Base-by-base conservation (phyloP, 2,113 vertebrate species). In the Caracal caracal region DNA sequence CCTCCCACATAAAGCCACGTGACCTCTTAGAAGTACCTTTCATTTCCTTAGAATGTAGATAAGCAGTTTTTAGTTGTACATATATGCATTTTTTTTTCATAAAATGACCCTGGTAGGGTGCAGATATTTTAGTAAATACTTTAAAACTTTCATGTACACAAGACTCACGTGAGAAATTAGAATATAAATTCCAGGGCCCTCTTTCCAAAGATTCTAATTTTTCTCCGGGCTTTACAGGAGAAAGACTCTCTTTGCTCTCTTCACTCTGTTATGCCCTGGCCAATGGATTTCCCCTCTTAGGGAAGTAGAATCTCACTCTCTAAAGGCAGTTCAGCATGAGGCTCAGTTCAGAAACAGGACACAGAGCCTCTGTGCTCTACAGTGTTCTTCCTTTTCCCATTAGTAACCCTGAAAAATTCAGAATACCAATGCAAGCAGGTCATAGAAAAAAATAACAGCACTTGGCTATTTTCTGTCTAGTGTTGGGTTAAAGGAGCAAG, bases 71-170 rank as follows among this genome's bases (percentile, higher is more conserved):
- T 71, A 30, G 13, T 73, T 68, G 86, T 51, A 51, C 24, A 78
- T 73, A 82, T 40, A 9, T 84, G 26, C 13, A 37, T 68, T 88
- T 95, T 30, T 84, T 71, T 71, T 91, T 81, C 9, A 28, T 79
- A 75, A 83, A 82, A 33, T 28, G 17, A 59, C 35, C 24, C 51
- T 13, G 59, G 17, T 53, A 87, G 24, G 40, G 20, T 15, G 35
- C 75, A 9, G 17, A 22, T 30, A 33, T 95, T 73, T 68, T 93
- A 84, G 22, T 37, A 82, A 82, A 47, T 86, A 85, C 30, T 95
- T 79, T 91, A 83, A 56, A 80, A 84, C 35, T 53, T 88, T 43
- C 2, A 5, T 30, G 10, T 37, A 70, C 1, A 63, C 8, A 86
- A 93, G 19, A 73, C 13, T 49, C 12, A 53, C 0, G 33, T 71